Conservation (phyloP, 2,797 vertebrate genomes). For the Pelochelys cantorii region DNA sequence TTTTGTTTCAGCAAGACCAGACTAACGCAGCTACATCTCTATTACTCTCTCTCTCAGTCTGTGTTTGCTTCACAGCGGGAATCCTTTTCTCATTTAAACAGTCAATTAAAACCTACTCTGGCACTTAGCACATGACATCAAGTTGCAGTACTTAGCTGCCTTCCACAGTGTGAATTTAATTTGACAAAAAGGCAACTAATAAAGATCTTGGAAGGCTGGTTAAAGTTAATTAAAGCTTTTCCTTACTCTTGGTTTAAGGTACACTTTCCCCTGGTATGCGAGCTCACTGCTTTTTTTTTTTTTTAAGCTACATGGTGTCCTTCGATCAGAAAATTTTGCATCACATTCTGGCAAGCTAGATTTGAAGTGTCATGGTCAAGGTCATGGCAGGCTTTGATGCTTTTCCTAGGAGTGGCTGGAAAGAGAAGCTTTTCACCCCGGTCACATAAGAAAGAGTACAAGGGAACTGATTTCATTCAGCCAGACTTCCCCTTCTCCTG, state of each 20-base stretch:
- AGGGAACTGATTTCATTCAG: slow-evolving; percentile 18
- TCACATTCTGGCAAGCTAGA: slow-evolving; percentile 76
- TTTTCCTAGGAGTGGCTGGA: slow-evolving; percentile 73
- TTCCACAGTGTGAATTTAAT: slow-evolving; percentile 82
- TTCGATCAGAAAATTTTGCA: slow-evolving; percentile 78
- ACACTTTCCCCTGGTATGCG: slow-evolving; percentile 63
- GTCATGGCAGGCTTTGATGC: slow-evolving; percentile 68
- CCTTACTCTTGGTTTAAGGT: slow-evolving; percentile 76
- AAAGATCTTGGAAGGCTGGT: slow-evolving; percentile 75
- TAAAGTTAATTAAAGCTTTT: slow-evolving; percentile 80
- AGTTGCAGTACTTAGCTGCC: slow-evolving; percentile 72
- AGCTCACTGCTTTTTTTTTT: slow-evolving; percentile 40
- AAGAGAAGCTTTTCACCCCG: slow-evolving; percentile 64
- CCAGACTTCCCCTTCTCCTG: slow-evolving; percentile 55
- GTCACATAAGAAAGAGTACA: slow-evolving; percentile 52
- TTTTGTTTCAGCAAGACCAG: too few relatives aligned
- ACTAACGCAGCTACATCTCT: too few relatives aligned
- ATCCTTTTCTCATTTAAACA: slow-evolving; percentile 79
- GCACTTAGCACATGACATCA: slow-evolving; percentile 76
- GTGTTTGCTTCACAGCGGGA: slow-evolving; percentile 45
- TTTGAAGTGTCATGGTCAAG: slow-evolving; percentile 77
- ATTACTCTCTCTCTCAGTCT: not conserved
- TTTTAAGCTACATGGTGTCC: slow-evolving; percentile 73
- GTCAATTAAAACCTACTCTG: slow-evolving; percentile 80
- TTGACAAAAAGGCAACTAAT: slow-evolving; percentile 81